A percentile compares a stretch with the other conserved stretches of the same genome.
Conservation (phyloP, 2,797 vertebrate genomes). For the Myotis daubentonii region DNA sequence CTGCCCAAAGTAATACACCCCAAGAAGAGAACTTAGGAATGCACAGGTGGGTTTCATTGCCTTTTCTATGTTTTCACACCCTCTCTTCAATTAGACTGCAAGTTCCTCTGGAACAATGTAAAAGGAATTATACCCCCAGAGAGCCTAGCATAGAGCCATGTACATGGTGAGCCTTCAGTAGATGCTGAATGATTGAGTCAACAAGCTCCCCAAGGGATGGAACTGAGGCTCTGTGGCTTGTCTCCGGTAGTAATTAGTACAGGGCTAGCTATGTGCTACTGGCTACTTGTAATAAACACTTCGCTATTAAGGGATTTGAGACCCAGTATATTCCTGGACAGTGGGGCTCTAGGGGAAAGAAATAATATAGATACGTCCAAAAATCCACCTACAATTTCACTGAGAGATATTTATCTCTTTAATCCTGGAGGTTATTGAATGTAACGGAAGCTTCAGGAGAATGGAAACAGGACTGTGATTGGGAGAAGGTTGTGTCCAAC, state of each 20-base stretch:
- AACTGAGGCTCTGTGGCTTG: not conserved
- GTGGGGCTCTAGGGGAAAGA: not conserved
- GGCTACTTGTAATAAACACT: constrained; percentile 3
- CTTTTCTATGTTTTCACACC: not conserved
- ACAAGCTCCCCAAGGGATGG: not conserved
- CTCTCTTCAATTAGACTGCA: not conserved
- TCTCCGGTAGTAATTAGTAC: not conserved
- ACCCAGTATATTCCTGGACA: not conserved
- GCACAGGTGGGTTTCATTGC: not conserved
- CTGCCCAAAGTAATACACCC: not conserved
- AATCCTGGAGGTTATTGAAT: not conserved
- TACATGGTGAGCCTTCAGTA: not conserved
- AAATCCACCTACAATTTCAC: not conserved
- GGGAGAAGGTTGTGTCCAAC: not conserved
- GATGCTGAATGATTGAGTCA: not conserved
- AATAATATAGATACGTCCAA: not conserved
- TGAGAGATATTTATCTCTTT: not conserved
- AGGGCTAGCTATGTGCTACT: not conserved
- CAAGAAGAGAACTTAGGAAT: not conserved
- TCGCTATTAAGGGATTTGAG: not conserved
- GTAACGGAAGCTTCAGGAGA: not conserved
- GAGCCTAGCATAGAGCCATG: not conserved
- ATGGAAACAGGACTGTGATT: not conserved
- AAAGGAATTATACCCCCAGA: not conserved
- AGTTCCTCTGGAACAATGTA: not conserved